A percentile compares a stretch with the other conserved stretches of the same genome.
phyloP scores from a whole-genome alignment of 53 echinoderm and acorn worm genomes.

The Hippasteria phrygiana region DNA sequence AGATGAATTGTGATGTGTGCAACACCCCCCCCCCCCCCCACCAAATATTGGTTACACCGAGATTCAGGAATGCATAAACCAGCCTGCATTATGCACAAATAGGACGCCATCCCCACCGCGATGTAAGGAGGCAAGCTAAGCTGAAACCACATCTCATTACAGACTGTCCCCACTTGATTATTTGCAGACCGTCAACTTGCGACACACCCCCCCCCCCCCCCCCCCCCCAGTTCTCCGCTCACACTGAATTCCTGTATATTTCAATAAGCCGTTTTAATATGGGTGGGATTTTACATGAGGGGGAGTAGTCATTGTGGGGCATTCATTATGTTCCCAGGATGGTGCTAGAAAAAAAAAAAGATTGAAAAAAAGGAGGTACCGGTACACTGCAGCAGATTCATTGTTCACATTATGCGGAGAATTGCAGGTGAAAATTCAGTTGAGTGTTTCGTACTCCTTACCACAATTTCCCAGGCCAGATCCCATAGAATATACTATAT shows the following conservation, averaged over 20 bases:
- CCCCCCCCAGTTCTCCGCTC: background rate
- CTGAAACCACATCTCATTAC: constrained; percentile 42
- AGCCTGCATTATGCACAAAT: constrained; percentile 10
- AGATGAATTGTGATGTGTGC: no score
- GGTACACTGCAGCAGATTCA: background rate
- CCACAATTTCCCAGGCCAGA: no score
- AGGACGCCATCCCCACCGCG: background rate
- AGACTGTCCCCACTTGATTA: background rate
- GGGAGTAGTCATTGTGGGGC: background rate
- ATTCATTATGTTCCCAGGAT: background rate
- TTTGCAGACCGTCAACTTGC: constrained; percentile 49
- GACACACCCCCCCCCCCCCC: background rate
- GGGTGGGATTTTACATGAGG: background rate
- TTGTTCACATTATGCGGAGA: background rate
- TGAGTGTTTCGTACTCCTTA: no score
- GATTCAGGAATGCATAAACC: constrained; percentile 6
- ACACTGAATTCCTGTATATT: constrained; percentile 26
- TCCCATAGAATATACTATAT: no score
- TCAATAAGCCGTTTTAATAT: constrained; percentile 55
- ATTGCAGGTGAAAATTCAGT: background rate
- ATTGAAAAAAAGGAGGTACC: background rate
- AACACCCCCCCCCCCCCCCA: background rate
- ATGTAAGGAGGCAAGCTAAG: background rate
- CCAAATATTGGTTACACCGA: background rate
- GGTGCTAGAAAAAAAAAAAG: background rate